These are phyloP conservation scores for Buathra laborator DNA, from an alignment of 2,888 invertebrate species.

Conservation along the genomic window DNA sequence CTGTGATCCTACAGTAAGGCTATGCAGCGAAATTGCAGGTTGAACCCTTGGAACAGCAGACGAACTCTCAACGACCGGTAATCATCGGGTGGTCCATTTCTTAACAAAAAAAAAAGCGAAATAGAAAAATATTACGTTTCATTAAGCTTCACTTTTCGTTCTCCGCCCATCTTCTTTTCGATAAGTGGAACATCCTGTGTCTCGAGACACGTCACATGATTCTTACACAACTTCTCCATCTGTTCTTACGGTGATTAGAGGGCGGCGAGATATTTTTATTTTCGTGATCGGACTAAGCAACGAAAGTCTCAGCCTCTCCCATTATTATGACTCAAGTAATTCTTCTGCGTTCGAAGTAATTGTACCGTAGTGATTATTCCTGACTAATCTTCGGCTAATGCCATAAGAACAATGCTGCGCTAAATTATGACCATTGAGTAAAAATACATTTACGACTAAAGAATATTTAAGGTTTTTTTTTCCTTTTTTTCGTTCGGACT, in stretches of 20 bases:
- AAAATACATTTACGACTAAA: no score
- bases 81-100: neutral
- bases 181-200: slow-evolving; percentile 7
- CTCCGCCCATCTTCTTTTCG: neutral
- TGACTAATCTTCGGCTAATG: no score
- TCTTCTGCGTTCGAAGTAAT: neutral
- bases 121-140: neutral
- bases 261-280: slow-evolving; percentile 44
- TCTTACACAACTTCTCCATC: neutral
- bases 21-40: slow-evolving; percentile 70
- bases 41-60: slow-evolving; percentile 33
- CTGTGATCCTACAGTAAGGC: no score
- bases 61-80: slow-evolving; percentile 12
- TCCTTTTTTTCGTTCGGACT: no score
- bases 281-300: slow-evolving; percentile 50
- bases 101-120: neutral
- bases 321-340: neutral
- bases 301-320: slow-evolving; percentile 6
- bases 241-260: slow-evolving; percentile 52
- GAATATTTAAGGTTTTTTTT: no score
- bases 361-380: no score
- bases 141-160: neutral
- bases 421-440: no score
- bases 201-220: neutral
- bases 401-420: no score